Conservation (phyloP, 2,797 vertebrate species). For the Pipistrellus pygmaeus region DNA sequence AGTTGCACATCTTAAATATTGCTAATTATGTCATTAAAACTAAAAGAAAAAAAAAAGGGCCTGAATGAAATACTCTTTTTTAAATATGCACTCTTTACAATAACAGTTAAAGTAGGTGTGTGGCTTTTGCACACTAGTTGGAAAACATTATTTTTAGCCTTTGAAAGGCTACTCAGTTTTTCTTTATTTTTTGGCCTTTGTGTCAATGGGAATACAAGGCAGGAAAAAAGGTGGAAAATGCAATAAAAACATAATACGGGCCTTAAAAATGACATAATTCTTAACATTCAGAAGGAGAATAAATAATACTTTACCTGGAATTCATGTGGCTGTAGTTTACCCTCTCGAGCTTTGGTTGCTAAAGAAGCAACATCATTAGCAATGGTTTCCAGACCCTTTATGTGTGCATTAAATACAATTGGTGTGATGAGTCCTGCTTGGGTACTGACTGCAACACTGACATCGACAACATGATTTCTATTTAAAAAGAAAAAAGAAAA, state of each 20-base stretch:
- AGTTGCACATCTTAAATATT: background rate
- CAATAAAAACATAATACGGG: background rate
- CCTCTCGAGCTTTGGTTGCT: constrained; percentile 94
- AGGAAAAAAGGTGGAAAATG: constrained; percentile 40
- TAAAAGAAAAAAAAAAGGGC: background rate
- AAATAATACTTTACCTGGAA: constrained; percentile 92
- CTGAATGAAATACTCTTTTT: background rate
- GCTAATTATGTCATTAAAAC: constrained; percentile 5
- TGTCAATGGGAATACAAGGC: background rate
- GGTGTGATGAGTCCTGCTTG: constrained; percentile 97
- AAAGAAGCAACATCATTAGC: constrained; percentile 92
- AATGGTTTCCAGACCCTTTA: constrained; percentile 95
- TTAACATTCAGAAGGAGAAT: background rate
- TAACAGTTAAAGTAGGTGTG: constrained; percentile 28
- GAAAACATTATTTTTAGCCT: constrained; percentile 49
- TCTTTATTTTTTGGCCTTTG: constrained; percentile 34
- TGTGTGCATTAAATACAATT: constrained; percentile 97
- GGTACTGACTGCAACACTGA: constrained; percentile 97
- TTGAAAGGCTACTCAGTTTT: constrained; percentile 12
- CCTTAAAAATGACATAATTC: constrained; percentile 24
- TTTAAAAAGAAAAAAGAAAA: constrained; percentile 63
- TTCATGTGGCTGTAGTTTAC: constrained; percentile 97
- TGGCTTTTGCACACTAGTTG: background rate
- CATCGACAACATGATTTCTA: constrained; percentile 98
- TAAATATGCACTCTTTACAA: constrained; percentile 36